A percentile compares a stretch with the other conserved stretches of the same genome.
Evolutionary conservation across 2,113 vertebrate genomes (phyloP).

Genomic region (Ailurus styani): DNA sequence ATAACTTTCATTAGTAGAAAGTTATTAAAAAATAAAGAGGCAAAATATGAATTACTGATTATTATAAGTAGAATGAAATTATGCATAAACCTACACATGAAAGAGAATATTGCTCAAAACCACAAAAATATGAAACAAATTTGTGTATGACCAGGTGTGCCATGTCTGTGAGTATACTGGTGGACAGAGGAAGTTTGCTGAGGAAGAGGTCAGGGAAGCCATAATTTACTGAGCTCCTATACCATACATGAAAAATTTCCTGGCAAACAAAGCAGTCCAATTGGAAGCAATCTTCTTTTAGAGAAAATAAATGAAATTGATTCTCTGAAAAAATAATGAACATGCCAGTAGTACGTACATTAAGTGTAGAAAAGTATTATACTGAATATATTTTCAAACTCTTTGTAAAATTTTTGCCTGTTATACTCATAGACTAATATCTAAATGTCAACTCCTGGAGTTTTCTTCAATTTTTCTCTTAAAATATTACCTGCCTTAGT

Average conservation of each 20-base stretch:
- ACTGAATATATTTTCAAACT: not conserved
- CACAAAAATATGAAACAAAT: not conserved
- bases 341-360: not conserved
- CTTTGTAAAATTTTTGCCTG: not conserved
- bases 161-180: not conserved
- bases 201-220: not conserved
- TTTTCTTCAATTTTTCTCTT: not conserved
- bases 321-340: not conserved
- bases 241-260: not conserved
- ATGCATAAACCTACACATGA: not conserved
- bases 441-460: not conserved
- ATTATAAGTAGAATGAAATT: not conserved
- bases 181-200: not conserved
- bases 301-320: not conserved
- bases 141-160: not conserved
- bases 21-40: not conserved
- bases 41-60: not conserved
- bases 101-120: not conserved
- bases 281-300: not conserved
- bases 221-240: not conserved
- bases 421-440: not conserved
- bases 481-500: not conserved
- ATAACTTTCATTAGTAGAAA: not conserved
- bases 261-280: not conserved
- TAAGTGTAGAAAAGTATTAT: not conserved